Percentiles rank a stretch among this genome's conserved stretches.
These are phyloP conservation scores for Lochmaea crataegi DNA, from an alignment of 2,888 invertebrate species.

Conservation along the genomic window DNA sequence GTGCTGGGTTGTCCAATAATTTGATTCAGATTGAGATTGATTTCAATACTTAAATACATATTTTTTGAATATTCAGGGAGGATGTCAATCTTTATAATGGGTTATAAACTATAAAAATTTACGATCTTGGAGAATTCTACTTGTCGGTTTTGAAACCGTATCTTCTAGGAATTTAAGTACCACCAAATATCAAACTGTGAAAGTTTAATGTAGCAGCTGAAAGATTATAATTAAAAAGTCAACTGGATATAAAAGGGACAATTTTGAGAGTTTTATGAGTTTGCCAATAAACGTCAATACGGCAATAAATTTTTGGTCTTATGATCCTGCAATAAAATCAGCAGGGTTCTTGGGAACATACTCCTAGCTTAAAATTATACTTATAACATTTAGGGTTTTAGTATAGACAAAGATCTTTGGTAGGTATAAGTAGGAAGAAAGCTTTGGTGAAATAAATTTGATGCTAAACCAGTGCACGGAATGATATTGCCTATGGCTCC, in stretches of 20 bases:
- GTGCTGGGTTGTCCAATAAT: too few species aligned
- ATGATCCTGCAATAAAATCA: background rate
- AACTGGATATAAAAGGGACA: constrained; percentile 9
- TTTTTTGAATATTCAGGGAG: too few species aligned
- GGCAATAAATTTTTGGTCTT: constrained; percentile 1
- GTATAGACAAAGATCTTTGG: too few species aligned
- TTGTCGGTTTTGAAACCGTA: background rate
- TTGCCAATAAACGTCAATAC: constrained; percentile 14
- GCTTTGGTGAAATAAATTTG: too few species aligned
- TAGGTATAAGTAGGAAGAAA: too few species aligned
- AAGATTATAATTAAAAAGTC: constrained; percentile 28
- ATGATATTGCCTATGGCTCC: too few species aligned
- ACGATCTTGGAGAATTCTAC: background rate
- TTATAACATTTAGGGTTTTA: background rate
- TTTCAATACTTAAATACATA: too few species aligned
- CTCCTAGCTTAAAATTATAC: too few species aligned
- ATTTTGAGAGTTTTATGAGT: constrained; percentile 19
- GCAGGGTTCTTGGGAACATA: background rate
- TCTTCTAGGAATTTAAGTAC: background rate
- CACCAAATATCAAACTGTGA: constrained; percentile 5
- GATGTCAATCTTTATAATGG: too few species aligned
- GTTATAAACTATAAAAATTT: background rate
- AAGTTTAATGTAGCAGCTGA: constrained; percentile 9
- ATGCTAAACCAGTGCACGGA: too few species aligned
- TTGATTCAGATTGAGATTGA: too few species aligned